Percentiles rank a stretch among this genome's conserved stretches.
These are phyloP conservation scores for Gallirallus australis DNA, from an alignment of 2,797 vertebrate genomes.

Conservation along the genomic window DNA sequence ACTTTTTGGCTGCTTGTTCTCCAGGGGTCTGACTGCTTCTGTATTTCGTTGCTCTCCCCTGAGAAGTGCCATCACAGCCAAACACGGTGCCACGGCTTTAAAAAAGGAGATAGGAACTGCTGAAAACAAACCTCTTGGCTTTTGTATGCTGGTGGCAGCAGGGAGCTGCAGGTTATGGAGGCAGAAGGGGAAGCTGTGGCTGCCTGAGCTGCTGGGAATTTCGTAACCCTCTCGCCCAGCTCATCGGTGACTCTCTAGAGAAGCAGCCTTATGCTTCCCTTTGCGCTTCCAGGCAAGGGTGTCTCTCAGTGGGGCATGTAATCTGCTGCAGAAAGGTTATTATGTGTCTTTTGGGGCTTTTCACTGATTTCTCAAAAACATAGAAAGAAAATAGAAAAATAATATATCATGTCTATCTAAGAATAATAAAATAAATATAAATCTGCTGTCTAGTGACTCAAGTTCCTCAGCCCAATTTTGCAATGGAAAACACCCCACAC, in stretches of 20 bases:
- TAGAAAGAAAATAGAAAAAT: not conserved
- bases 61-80: not conserved
- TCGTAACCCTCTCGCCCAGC: not conserved
- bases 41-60: not conserved
- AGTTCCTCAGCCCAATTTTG: not conserved
- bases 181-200: not conserved
- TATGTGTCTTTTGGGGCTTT: not conserved
- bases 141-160: not conserved
- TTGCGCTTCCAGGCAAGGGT: not conserved
- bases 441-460: not conserved
- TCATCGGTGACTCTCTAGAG: not conserved
- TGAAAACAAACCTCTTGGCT: not conserved
- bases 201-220: not conserved
- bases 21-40: not conserved
- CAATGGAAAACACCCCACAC: not conserved
- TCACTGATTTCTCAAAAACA: not conserved
- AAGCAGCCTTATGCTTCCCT: not conserved
- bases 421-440: not conserved
- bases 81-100: not conserved
- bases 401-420: not conserved
- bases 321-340: conserved; percentile 7
- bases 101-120: not conserved
- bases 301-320: not conserved
- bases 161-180: not conserved
- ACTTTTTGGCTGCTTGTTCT: not conserved